Percentiles rank a stretch among this genome's conserved stretches.
These are phyloP conservation scores for Sinhomidia bicolor DNA, from an alignment of 2,888 invertebrate species.

Conservation along the genomic window DNA sequence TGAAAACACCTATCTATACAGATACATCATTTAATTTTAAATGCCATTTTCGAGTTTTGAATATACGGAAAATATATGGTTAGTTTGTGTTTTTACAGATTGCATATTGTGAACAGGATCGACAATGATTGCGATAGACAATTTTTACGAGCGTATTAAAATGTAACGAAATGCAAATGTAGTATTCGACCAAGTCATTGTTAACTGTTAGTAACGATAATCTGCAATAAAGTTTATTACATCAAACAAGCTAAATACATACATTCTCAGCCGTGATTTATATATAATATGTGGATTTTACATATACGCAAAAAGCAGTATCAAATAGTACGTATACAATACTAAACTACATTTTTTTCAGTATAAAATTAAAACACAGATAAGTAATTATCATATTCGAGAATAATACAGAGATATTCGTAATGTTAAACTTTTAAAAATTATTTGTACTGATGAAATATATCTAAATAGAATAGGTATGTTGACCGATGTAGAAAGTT, in stretches of 20 bases:
- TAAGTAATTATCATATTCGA: neutral
- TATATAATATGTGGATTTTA: neutral
- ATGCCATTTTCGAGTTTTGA: too few relatives aligned
- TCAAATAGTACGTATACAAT: neutral
- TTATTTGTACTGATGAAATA: slow-evolving; percentile 67
- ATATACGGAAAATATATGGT: too few relatives aligned
- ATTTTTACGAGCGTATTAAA: too few relatives aligned
- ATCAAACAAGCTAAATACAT: slow-evolving; percentile 15
- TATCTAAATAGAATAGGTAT: neutral
- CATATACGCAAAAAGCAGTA: slow-evolving; percentile 17
- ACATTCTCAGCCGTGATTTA: slow-evolving; percentile 6
- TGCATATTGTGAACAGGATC: too few relatives aligned
- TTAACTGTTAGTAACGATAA: too few relatives aligned
- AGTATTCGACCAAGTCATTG: too few relatives aligned
- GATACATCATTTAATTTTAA: too few relatives aligned
- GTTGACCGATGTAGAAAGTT: neutral
- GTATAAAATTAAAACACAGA: slow-evolving; percentile 44
- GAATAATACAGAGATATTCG: slow-evolving; percentile 3
- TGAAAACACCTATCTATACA: too few relatives aligned
- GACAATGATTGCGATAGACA: too few relatives aligned
- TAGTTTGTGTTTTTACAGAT: too few relatives aligned
- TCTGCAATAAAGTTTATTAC: slow-evolving; percentile 29
- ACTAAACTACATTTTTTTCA: neutral
- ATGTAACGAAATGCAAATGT: too few relatives aligned
- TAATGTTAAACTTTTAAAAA: slow-evolving; percentile 46